phyloP scores from a whole-genome alignment of 2,113 vertebrate species.

The Atlantisia rogersi region DNA sequence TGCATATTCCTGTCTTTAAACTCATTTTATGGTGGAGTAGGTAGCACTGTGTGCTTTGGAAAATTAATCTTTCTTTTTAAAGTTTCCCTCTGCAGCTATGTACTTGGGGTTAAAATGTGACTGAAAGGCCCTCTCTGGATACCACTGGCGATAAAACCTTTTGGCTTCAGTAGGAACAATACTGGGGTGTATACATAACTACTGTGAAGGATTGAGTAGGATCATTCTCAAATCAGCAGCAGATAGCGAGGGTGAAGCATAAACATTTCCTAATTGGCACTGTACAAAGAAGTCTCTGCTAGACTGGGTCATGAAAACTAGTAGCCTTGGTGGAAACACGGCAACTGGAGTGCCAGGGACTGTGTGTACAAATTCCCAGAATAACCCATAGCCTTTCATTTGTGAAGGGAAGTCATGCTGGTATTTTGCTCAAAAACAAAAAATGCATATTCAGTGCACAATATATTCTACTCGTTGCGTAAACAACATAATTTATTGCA shows the following conservation, averaged over 20 bases:
- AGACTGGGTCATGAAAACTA: not conserved
- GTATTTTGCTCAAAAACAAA: not conserved
- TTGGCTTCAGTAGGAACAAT: not conserved
- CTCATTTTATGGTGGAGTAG: not conserved
- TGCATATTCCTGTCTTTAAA: not conserved
- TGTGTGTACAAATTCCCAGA: not conserved
- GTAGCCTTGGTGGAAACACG: not conserved
- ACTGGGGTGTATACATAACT: not conserved
- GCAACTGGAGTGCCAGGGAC: not conserved
- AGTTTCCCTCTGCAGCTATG: not conserved
- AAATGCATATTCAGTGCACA: too few species aligned
- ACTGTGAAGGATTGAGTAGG: not conserved
- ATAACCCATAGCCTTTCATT: not conserved
- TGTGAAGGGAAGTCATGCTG: not conserved
- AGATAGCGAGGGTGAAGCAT: not conserved
- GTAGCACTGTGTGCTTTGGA: not conserved
- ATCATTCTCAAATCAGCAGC: not conserved
- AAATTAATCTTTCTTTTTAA: not conserved
- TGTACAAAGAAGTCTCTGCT: not conserved
- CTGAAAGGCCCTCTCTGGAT: not conserved
- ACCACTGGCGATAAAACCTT: accelerated
- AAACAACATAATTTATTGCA: not conserved
- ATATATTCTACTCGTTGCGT: not conserved
- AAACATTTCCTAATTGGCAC: accelerated
- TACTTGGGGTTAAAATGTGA: not conserved